phyloP scores from a whole-genome alignment of 2,888 invertebrate species.

The Nemurella pictetii region DNA sequence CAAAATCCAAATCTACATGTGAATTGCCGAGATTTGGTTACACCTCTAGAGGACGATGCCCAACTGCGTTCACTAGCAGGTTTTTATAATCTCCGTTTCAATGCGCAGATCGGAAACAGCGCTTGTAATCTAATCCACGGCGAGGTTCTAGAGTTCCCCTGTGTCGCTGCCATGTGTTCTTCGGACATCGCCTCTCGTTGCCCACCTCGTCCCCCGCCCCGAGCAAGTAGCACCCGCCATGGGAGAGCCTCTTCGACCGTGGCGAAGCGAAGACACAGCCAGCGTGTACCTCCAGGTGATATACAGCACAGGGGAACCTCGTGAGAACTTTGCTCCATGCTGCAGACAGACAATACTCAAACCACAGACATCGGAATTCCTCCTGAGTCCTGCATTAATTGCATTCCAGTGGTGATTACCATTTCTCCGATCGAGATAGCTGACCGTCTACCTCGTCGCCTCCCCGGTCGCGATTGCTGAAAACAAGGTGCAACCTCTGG shows the following conservation, averaged over 20 bases:
- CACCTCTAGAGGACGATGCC: not conserved
- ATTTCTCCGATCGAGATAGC: too few relatives aligned
- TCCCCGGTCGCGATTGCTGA: not conserved
- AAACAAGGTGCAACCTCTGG: too few relatives aligned
- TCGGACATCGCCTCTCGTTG: not conserved
- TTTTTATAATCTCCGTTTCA: not conserved
- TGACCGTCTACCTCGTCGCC: too few relatives aligned
- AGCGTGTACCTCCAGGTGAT: too few relatives aligned
- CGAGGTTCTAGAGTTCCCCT: not conserved
- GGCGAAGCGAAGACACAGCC: not conserved
- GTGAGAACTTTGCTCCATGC: not conserved
- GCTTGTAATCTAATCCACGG: not conserved
- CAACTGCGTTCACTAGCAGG: not conserved
- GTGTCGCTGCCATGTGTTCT: not conserved
- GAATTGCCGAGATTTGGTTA: not conserved
- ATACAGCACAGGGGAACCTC: too few relatives aligned
- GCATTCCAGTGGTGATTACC: not conserved
- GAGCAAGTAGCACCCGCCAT: not conserved
- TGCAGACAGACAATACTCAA: not conserved
- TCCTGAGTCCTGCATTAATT: not conserved
- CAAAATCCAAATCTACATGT: not conserved
- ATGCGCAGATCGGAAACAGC: not conserved
- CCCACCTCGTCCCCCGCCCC: not conserved
- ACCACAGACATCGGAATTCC: not conserved
- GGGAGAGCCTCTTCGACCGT: not conserved